phyloP scores from a whole-genome alignment of 2,113 vertebrate genomes.

The Aspidoscelis tigris region DNA sequence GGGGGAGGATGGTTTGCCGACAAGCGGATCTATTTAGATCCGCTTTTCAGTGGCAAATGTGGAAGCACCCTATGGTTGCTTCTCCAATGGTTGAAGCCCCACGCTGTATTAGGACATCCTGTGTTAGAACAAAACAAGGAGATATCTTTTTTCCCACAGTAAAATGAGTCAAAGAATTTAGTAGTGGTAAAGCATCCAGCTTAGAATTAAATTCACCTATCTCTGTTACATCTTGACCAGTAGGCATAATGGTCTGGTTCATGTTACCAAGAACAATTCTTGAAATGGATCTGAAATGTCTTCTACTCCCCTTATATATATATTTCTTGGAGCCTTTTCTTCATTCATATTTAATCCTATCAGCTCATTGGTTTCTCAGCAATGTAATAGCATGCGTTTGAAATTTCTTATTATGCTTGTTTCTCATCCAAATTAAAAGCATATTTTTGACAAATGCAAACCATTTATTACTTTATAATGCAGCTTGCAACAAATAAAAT shows the following conservation, averaged over 20 bases:
- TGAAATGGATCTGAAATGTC: background rate
- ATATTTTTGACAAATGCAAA: slow-evolving; percentile 22
- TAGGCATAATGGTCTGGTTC: background rate
- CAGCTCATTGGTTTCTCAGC: slow-evolving; percentile 20
- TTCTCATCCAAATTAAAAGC: slow-evolving; percentile 3
- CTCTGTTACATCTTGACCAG: background rate
- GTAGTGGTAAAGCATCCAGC: too few relatives aligned
- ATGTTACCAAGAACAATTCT: background rate
- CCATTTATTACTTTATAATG: slow-evolving; percentile 6
- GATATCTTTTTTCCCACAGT: too few relatives aligned
- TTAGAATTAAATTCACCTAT: too few relatives aligned
- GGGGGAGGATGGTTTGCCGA: too few relatives aligned
- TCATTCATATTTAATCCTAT: background rate
- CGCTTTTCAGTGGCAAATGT: too few relatives aligned
- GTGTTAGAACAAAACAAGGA: too few relatives aligned
- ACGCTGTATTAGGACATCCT: too few relatives aligned
- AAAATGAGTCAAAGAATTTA: too few relatives aligned
- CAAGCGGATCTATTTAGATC: too few relatives aligned
- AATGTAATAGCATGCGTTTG: background rate
- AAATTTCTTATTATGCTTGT: slow-evolving; percentile 6
- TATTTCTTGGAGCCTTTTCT: background rate
- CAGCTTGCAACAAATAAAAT: slow-evolving; percentile 18
- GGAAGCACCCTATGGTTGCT: too few relatives aligned
- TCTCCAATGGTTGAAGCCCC: too few relatives aligned
- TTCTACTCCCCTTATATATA: background rate